These are phyloP conservation scores for Rhimphoctona megacephalus DNA, from an alignment of 2,888 invertebrate species.

Conservation along the genomic window DNA sequence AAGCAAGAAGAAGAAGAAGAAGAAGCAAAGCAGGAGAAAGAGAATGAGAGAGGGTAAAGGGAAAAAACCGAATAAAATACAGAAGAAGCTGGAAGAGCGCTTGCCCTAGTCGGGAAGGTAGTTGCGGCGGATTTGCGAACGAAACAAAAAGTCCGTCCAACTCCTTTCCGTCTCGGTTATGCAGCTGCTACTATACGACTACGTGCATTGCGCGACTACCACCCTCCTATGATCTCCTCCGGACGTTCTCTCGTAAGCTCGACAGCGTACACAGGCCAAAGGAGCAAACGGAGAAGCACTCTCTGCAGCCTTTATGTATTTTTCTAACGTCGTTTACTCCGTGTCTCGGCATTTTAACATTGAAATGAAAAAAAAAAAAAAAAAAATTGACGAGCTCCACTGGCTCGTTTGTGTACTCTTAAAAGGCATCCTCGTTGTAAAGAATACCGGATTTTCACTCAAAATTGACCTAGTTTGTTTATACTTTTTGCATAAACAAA, in stretches of 20 bases:
- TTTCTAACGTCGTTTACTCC: constrained; percentile 46
- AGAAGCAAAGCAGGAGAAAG: background rate
- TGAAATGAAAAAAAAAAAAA: constrained; percentile 17
- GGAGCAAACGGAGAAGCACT: constrained; percentile 31
- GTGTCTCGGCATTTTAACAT: constrained; percentile 27
- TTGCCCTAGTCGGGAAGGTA: constrained; percentile 87
- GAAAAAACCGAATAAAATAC: background rate
- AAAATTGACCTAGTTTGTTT: constrained; percentile 23
- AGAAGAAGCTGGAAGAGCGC: constrained; percentile 60
- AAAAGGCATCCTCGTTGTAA: constrained; percentile 2
- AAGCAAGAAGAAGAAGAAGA: background rate
- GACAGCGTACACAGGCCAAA: constrained; percentile 24
- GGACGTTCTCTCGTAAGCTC: constrained; percentile 41
- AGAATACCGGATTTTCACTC: background rate
- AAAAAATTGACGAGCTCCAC: background rate
- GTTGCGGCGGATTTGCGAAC: constrained; percentile 88
- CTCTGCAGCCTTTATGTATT: constrained; percentile 27
- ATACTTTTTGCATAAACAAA: background rate
- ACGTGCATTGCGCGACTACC: constrained; percentile 17
- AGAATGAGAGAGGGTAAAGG: background rate
- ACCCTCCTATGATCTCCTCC: constrained; percentile 21
- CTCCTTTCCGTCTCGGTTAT: constrained; percentile 86
- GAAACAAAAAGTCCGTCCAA: constrained; percentile 86
- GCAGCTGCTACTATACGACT: constrained; percentile 69
- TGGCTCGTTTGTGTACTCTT: constrained; percentile 13